These are phyloP conservation scores for Petrolisthes cinctipes DNA, from an alignment of 2,888 invertebrate species.

Conservation along the genomic window DNA sequence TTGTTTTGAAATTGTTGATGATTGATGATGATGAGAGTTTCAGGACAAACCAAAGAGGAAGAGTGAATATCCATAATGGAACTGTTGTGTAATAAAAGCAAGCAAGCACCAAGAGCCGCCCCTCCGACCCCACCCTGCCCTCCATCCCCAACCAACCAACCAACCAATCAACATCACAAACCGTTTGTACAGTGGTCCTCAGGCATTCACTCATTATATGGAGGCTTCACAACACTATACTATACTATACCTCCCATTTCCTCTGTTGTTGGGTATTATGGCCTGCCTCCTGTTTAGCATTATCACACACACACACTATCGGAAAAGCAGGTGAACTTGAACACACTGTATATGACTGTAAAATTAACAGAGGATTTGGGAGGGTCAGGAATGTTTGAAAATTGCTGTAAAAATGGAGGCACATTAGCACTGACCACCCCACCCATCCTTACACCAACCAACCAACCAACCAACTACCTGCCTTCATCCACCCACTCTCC, in stretches of 20 bases:
- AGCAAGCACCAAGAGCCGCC: constrained; percentile 5
- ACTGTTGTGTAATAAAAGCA: constrained; percentile 30
- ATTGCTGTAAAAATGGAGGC: too few species aligned
- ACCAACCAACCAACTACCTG: constrained; percentile 19
- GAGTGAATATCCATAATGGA: constrained; percentile 39
- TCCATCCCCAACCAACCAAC: constrained; percentile 44
- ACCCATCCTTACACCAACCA: constrained; percentile 6
- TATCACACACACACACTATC: too few species aligned
- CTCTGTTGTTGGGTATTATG: too few species aligned
- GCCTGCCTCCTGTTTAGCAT: too few species aligned
- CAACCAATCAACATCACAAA: constrained; percentile 12
- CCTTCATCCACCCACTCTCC: constrained; percentile 3
- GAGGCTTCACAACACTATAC: too few species aligned
- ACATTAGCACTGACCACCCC: not conserved
- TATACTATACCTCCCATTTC: too few species aligned
- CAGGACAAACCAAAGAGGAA: constrained; percentile 51
- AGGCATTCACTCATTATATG: too few species aligned
- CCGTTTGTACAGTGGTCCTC: too few species aligned
- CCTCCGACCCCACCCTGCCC: constrained; percentile 18
- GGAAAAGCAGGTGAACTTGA: too few species aligned
- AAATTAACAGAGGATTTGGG: too few species aligned
- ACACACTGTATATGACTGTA: too few species aligned
- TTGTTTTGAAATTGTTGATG: not conserved
- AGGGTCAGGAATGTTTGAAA: too few species aligned
- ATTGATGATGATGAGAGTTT: constrained; percentile 17